These are phyloP conservation scores for Crocidura indochinensis DNA, from an alignment of 2,797 vertebrate species.

Conservation along the genomic window DNA sequence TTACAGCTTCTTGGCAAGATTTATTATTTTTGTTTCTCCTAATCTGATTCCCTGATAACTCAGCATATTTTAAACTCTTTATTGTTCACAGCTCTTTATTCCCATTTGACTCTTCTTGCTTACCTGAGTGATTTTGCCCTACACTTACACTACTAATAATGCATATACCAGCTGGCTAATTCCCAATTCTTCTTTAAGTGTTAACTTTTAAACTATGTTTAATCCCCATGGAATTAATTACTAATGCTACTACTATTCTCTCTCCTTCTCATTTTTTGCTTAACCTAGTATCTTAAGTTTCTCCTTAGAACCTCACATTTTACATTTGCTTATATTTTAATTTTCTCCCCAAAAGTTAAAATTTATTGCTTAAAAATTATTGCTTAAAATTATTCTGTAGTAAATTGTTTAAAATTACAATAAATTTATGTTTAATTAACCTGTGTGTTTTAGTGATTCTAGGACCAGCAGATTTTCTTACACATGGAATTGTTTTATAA, in stretches of 20 bases:
- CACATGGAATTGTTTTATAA: not conserved
- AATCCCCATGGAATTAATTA: not conserved
- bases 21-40: not conserved
- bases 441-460: not conserved
- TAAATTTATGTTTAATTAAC: not conserved
- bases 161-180: not conserved
- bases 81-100: not conserved
- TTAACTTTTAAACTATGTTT: not conserved
- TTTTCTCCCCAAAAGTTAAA: not conserved
- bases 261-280: not conserved
- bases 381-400: not conserved
- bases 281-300: not conserved
- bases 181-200: not conserved
- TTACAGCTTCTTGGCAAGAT: not conserved
- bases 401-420: not conserved
- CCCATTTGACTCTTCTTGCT: not conserved
- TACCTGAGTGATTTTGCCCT: not conserved
- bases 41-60: not conserved
- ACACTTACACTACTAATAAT: not conserved
- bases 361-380: conserved; percentile 5
- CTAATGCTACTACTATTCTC: too few relatives aligned
- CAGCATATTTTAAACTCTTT: not conserved
- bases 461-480: not conserved
- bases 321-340: conserved; percentile 37
- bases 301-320: not conserved